Evolutionary conservation across 2,888 invertebrate species (phyloP).

Genomic region (Brachylomia viminalis): DNA sequence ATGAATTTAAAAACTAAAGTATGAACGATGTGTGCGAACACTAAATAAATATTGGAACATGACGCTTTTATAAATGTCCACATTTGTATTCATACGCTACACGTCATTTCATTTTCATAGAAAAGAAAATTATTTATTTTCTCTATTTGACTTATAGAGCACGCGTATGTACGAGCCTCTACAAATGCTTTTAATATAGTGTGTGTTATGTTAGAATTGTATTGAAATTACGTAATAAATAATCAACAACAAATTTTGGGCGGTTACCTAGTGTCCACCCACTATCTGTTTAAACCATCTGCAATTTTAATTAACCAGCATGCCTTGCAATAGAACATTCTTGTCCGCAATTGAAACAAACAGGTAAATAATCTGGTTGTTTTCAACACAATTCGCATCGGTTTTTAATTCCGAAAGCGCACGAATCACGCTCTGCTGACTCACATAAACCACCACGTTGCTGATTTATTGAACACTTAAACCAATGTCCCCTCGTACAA

Average conservation of each 20-base stretch:
- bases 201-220: constrained; percentile 5
- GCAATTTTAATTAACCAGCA: constrained; percentile 33
- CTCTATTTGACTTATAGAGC: constrained; percentile 3
- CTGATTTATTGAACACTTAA: constrained; percentile 82
- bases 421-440: constrained; percentile 68
- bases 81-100: constrained; percentile 53
- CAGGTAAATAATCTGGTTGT: constrained; percentile 61
- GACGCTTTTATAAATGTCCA: constrained; percentile 33
- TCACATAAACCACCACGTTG: constrained; percentile 67
- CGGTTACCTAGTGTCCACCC: neutral
- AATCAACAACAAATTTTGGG: constrained; percentile 4
- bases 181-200: constrained; percentile 5
- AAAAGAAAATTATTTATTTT: constrained; percentile 28
- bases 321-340: constrained; percentile 21
- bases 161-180: neutral
- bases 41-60: constrained; percentile 50
- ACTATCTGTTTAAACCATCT: constrained; percentile 2
- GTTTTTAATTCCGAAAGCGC: constrained; percentile 68
- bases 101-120: constrained; percentile 39
- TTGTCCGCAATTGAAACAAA: constrained; percentile 29
- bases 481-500: constrained; percentile 76
- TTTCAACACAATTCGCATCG: constrained; percentile 61
- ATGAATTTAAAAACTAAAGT: constrained; percentile 25
- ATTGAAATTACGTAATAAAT: neutral
- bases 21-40: constrained; percentile 32